phyloP scores from a whole-genome alignment of 2,113 vertebrate species.

The Electrona antarctica region DNA sequence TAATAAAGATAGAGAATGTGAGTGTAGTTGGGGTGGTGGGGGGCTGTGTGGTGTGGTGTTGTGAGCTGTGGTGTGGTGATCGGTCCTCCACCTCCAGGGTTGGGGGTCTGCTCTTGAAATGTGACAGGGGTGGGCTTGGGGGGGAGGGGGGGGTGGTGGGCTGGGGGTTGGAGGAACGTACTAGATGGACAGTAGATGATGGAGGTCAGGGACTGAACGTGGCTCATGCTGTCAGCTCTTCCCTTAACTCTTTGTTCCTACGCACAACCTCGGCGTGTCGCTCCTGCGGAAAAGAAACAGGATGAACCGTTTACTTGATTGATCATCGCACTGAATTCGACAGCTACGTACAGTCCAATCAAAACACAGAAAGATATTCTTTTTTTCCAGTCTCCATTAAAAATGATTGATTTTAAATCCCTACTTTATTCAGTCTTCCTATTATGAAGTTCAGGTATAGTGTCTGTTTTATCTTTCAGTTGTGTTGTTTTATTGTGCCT shows the following conservation, averaged over 20 bases:
- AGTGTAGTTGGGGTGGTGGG: conserved; percentile 49
- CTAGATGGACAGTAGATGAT: conserved; percentile 45
- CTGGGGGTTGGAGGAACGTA: conserved; percentile 21
- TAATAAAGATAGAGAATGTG: conserved; percentile 68
- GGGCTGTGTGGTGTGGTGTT: conserved; percentile 41
- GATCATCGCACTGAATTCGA: too few species aligned
- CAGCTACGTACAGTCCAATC: too few species aligned
- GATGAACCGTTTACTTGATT: neutral
- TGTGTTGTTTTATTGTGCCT: too few species aligned
- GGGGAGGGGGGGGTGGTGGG: conserved; percentile 29
- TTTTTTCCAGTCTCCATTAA: too few species aligned
- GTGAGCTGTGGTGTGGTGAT: conserved; percentile 45
- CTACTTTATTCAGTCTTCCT: too few species aligned
- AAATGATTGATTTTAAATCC: too few species aligned
- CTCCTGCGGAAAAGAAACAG: conserved; percentile 78
- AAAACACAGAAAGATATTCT: too few species aligned
- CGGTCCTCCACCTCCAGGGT: conserved; percentile 60
- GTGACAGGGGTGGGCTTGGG: conserved; percentile 27
- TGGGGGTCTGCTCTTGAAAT: conserved; percentile 53
- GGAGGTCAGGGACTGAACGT: conserved; percentile 25
- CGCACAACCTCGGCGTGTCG: conserved; percentile 91
- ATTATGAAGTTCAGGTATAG: too few species aligned
- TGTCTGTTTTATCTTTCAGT: too few species aligned
- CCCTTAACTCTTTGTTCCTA: conserved; percentile 96
- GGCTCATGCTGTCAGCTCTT: conserved; percentile 82